Evolutionary conservation across 1,140 invertebrate genomes (phyloP), one percentile per base, ranked within the genome.

Genomic region (Campoletis sonorensis): DNA sequence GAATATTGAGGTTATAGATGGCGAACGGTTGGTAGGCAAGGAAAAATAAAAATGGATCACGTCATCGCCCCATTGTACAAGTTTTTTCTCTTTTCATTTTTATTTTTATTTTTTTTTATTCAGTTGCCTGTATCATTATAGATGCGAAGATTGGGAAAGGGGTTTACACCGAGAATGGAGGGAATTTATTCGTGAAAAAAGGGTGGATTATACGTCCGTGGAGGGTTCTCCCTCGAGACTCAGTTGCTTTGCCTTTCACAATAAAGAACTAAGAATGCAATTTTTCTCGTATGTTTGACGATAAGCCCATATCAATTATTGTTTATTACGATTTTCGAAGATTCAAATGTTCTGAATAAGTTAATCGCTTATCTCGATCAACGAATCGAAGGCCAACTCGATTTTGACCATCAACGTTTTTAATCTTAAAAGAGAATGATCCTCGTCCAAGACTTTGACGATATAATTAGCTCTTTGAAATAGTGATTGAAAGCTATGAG

Each of bases 1-100:
- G 51, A 58, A 72, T 45, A 81, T 73, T 61, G 79, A 75, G 58
- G 71, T 82, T 51, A 81, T 79, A 15, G 68, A 75, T 70, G 70
- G 54, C 40, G 7, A 81, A 49, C 21, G 40, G 79, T 58, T 78
- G 54, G 80, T 81, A 64, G 76, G 40, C 10, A 70, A 30, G 5
- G 26, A 71, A 76, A 58, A 61, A 70, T 72, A 76, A 70, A 77
- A 51, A 78, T 79, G 70, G 49, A 82, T 79, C 67, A 49, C 71
- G 33, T 72, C 40, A 40, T 49, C 37, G 40, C 71, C 37, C 71
- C 71, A 49, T 73, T 73, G 71, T 45, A 67, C 13, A 27, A 5
- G 11, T 45, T 45, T 45, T 45, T 45, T 45, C 40, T 45, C 40
- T 45, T 45, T 26, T 64, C n/a, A n/a, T 45, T 45, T 45, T 45